Conservation (phyloP, 2,888 invertebrate genomes). For the Dinocampus coccinellae region DNA sequence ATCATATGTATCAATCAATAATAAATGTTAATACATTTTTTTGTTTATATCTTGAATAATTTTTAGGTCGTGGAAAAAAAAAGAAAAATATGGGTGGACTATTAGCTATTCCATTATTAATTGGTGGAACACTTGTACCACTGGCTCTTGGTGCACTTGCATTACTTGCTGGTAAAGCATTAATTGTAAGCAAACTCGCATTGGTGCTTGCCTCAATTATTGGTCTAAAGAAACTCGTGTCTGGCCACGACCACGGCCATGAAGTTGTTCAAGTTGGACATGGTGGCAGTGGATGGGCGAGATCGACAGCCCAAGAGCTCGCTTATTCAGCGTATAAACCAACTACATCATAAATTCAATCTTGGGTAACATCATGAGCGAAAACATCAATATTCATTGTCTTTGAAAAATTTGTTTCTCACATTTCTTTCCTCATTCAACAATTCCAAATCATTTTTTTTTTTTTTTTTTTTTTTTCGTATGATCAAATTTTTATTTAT, state of each 20-base stretch:
- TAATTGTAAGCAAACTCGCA: slow-evolving; percentile 87
- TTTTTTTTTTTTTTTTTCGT: slow-evolving; percentile 11
- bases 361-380: slow-evolving; percentile 15
- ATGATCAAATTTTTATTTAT: not conserved
- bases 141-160: slow-evolving; percentile 86
- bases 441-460: not conserved
- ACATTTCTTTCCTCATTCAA: not conserved
- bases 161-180: slow-evolving; percentile 85
- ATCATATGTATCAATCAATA: not conserved
- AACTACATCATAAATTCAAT: slow-evolving; percentile 38
- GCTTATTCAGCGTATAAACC: slow-evolving; percentile 76
- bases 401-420: not conserved
- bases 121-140: slow-evolving; percentile 85
- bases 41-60: slow-evolving; percentile 12
- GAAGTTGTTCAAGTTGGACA: slow-evolving; percentile 77
- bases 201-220: slow-evolving; percentile 86
- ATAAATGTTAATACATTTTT: not conserved
- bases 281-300: slow-evolving; percentile 81
- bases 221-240: slow-evolving; percentile 85
- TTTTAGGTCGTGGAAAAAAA: slow-evolving; percentile 74
- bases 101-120: slow-evolving; percentile 82
- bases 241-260: slow-evolving; percentile 74
- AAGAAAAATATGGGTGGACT: slow-evolving; percentile 82
- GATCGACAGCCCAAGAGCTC: slow-evolving; percentile 74
- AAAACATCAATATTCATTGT: slow-evolving; percentile 19